phyloP scores from a whole-genome alignment of 2,113 vertebrate genomes.

The Ceyx margarethae region DNA sequence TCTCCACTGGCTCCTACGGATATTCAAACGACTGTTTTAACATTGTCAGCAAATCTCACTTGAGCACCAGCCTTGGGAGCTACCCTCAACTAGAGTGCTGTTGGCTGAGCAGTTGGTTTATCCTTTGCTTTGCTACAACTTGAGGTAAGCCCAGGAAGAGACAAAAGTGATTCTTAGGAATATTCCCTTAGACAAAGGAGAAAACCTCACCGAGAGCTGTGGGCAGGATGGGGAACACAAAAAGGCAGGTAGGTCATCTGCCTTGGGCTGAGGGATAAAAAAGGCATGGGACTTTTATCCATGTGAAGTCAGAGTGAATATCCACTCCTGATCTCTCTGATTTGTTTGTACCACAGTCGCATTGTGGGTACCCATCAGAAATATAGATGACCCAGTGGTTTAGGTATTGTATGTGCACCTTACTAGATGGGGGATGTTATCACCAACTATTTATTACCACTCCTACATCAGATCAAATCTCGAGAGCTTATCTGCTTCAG shows the following conservation, averaged over 20 bases:
- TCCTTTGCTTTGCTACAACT: background rate
- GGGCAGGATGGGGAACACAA: background rate
- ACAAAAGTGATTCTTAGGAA: background rate
- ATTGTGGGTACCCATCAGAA: background rate
- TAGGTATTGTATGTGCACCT: background rate
- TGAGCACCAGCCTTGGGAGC: background rate
- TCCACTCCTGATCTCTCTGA: background rate
- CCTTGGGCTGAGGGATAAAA: background rate
- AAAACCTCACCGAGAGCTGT: background rate
- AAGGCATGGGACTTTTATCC: background rate
- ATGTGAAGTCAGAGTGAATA: background rate
- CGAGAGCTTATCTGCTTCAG: background rate
- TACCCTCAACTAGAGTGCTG: fast-evolving
- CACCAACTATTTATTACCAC: background rate
- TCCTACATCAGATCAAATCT: background rate
- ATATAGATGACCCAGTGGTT: background rate
- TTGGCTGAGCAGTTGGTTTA: background rate
- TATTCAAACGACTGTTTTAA: background rate
- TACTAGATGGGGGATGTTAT: background rate
- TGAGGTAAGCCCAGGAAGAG: background rate
- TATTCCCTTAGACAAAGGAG: background rate
- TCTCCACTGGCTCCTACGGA: background rate
- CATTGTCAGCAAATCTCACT: background rate
- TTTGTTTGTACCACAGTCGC: background rate
- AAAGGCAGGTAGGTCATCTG: background rate